These are phyloP conservation scores for Desmophyllum pertusum DNA, from an alignment of 92 coral and sea anemone species.

Conservation along the genomic window DNA sequence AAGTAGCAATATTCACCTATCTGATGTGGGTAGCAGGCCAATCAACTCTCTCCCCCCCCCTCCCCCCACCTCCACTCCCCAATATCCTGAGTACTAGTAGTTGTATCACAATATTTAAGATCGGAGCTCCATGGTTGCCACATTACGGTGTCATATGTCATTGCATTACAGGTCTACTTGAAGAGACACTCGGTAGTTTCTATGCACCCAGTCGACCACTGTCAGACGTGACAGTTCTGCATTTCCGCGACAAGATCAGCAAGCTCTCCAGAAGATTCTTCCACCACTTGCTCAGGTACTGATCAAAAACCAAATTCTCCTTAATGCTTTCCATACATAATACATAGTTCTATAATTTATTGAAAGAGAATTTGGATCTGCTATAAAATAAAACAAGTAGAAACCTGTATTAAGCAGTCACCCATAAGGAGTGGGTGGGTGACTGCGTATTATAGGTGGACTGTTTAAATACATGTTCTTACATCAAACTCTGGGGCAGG, in stretches of 20 bases:
- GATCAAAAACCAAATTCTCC: not conserved
- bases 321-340: not conserved
- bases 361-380: not conserved
- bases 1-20: too few species aligned
- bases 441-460: too few species aligned
- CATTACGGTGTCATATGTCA: not conserved
- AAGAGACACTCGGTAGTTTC: conserved; percentile 98
- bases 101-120: not conserved
- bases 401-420: too few species aligned
- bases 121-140: not conserved
- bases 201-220: conserved; percentile 96
- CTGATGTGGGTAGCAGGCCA: too few species aligned
- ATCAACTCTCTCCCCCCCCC: not conserved
- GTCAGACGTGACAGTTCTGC: conserved; percentile 91
- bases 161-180: conserved; percentile 73
- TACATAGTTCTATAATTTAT: too few species aligned
- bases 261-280: conserved; percentile 92
- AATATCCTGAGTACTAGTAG: not conserved
- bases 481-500: too few species aligned
- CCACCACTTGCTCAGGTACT: conserved; percentile 86
- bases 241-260: conserved; percentile 93
- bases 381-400: too few species aligned
- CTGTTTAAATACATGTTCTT: too few species aligned
- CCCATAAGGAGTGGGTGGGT: too few species aligned
- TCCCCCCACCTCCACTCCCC: not conserved